A percentile compares a stretch with the other conserved stretches of the same genome.
Conservation (phyloP, 37 sponge, comb jelly and placozoan genomes). For the Cliona cf. orientalis region DNA sequence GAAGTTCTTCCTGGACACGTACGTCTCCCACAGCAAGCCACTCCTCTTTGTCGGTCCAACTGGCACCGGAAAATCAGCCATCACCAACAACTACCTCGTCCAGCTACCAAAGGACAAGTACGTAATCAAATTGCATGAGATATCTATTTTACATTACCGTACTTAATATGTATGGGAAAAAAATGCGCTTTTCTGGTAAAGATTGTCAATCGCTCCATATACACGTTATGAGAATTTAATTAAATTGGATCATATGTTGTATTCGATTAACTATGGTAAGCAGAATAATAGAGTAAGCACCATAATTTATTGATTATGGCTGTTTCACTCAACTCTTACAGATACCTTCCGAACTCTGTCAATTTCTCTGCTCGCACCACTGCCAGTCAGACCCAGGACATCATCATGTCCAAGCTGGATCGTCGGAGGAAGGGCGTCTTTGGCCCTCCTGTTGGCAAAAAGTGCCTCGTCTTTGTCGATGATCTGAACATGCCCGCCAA, state of each 20-base stretch:
- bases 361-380: conserved; percentile 97
- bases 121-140: neutral
- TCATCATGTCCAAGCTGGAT: conserved; percentile 96
- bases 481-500: conserved; percentile 99
- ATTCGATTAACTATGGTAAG: no score
- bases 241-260: no score
- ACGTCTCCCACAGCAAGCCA: conserved; percentile 78
- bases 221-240: no score
- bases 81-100: conserved; percentile 93
- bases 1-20: conserved; percentile 82
- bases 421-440: conserved; percentile 92
- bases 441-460: conserved; percentile 96
- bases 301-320: neutral
- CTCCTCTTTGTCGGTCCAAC: conserved; percentile 96
- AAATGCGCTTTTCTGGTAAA: no score
- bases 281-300: no score
- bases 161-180: no score
- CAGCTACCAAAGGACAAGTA: conserved; percentile 85
- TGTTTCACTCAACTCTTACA: conserved; percentile 5
- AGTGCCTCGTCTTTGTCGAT: conserved; percentile 94
- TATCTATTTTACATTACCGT: no score
- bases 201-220: no score
- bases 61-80: conserved; percentile 99
- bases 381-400: conserved; percentile 96
- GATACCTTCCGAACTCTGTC: conserved; percentile 95